Base-by-base conservation (phyloP, 2,888 invertebrate genomes). In the Toxonevra muliebris region DNA sequence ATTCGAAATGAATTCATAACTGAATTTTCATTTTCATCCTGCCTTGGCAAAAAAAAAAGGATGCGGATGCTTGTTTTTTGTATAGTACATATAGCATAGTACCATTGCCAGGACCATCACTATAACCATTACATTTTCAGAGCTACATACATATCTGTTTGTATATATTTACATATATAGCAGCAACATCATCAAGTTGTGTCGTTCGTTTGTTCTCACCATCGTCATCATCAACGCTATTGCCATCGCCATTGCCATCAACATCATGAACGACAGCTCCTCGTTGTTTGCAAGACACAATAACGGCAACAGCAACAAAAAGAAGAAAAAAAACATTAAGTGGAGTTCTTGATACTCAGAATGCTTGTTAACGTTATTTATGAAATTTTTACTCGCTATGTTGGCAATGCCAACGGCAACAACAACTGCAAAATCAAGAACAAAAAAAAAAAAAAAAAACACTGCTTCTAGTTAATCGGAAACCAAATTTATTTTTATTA, bases 1-100 rank as follows among this genome's bases (percentile, higher is more conserved):
- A 81, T 82, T 82, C 80, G 82, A 82, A 83, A 82, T 82, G 82
- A 83, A 82, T 82, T 83, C 82, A 82, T 83, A 83, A 83, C 83
- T 82, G 80, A 81, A 82, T 83, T 83, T 82, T 78, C 80, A 73
- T 74, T 69, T 73, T 73, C 74, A 73, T 66, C 59, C 61, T 61
- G 12, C 54, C 12, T 53, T 12, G 42, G 53, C 41, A 40, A 55
- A 60, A 52, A 55, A 60, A 52, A 54, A 43, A 54, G 30, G 61
- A 61, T 17, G 43, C 50, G 54, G 45, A 48, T 30, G 15, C 61
- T 19, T 30, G 42, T 41, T 53, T 42, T 62, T 41, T 54, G 1
- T 30, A 13, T 48, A 45, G 17, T n/a, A 30, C 2, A 7, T 30
- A 30, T 30, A 30, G 30, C n/a, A n/a, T 30, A 30, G 7, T 30